A percentile compares a stretch with the other conserved stretches of the same genome.
Conservation (phyloP, 2,797 vertebrate species). For the Momotus momota region DNA sequence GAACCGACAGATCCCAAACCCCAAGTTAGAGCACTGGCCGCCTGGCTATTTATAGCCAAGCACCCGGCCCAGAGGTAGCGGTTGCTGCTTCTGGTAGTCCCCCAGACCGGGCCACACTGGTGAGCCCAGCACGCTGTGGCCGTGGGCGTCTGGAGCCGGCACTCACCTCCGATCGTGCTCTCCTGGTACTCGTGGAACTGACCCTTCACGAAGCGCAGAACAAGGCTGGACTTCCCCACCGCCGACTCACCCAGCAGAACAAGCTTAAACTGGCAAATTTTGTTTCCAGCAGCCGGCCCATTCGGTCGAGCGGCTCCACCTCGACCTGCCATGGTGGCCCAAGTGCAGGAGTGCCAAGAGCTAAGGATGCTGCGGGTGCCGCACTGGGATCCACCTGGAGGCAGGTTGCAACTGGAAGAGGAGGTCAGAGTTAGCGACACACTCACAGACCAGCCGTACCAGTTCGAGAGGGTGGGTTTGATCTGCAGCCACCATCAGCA, state of each 20-base stretch:
- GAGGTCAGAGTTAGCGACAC: constrained; percentile 3
- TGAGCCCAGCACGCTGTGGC: background rate
- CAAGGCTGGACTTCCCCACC: constrained; percentile 97
- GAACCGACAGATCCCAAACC: background rate
- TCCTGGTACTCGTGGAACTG: constrained; percentile 99
- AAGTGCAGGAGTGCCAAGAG: constrained; percentile 55
- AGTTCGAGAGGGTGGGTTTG: background rate
- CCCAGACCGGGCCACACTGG: too few relatives aligned
- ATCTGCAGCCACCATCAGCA: background rate
- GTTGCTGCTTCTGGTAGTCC: background rate
- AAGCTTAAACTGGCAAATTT: constrained; percentile 99
- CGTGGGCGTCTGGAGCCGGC: background rate
- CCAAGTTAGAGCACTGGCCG: background rate
- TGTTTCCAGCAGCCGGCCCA: constrained; percentile 91
- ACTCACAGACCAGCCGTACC: background rate
- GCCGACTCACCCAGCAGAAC: constrained; percentile 96
- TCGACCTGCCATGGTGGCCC: constrained; percentile 91
- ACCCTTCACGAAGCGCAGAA: constrained; percentile 98
- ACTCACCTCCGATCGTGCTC: constrained; percentile 98
- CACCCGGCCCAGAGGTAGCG: background rate
- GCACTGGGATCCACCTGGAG: constrained; percentile 65
- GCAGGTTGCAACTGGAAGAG: constrained; percentile 74
- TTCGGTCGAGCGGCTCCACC: constrained; percentile 93
- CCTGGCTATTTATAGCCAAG: background rate
- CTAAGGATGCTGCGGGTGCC: constrained; percentile 28